Evolutionary conservation across 2,888 invertebrate genomes (phyloP), one percentile per base, ranked within the genome.

Genomic region (Metopia argyrocephala): DNA sequence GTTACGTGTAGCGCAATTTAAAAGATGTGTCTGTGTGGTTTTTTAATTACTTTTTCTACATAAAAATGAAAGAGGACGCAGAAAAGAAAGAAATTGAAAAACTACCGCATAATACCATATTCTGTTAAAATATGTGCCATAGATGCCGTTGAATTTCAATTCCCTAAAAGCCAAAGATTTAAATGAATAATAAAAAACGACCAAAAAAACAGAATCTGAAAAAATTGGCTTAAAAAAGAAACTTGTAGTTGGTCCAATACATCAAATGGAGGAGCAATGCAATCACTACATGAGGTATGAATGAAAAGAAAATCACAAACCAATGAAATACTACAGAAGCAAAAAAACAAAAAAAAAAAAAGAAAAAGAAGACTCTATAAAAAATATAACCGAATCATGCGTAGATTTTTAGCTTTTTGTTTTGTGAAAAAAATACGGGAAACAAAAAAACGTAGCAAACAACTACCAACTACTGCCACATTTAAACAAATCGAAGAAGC

Each of bases 331-430:
- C 7, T 31, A 12, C 7, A 31, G 12, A 62, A 56, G 5, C 50
- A 18, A 62, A 31, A 54, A 45, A 45, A 46, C 20, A 4, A 48
- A 48, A 6, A 48, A 18, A 48, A 20, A 65, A 70, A 20, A 50
- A 6, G 12, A 15, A 18, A 57, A 20, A 23, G 46, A 15, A 50
- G 61, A 65, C 21, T 28, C 18, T 5, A 45, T 38, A 48, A 70
- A 27, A 25, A 57, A 64, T 50, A 79, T 70, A 79, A 75, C 79
- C 64, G 65, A 79, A 79, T 75, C 71, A 79, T 79, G 79, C 79
- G 79, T 79, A 79, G 56, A 71, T 50, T 62, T 71, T 56, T 56
- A 28, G 23, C 0, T 38, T 12, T 12, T 38, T 15, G 9, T 31
- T 2, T 15, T 38, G 9, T 15, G 12, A 38, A 3, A 31, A 20